Base-by-base conservation (phyloP, 2,113 vertebrate species). In the Ictidomys tridecemlineatus region DNA sequence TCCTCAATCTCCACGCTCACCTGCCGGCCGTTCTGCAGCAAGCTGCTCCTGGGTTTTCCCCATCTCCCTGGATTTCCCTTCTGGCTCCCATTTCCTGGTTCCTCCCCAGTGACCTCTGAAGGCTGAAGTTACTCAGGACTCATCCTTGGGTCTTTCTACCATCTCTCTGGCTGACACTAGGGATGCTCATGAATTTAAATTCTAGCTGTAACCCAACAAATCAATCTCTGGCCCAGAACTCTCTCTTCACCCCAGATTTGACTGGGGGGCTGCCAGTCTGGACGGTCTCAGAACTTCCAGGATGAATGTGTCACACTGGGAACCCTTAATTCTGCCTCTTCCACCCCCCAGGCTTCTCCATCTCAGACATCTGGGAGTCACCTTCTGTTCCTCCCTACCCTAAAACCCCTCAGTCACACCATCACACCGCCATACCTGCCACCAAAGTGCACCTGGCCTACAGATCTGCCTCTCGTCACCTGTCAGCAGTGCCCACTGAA, bases 291-390 rank as follows among this genome's bases (percentile, higher is more conserved):
- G 1, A 39, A 48, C 24, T 63, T 65, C 56, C 26, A 86, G 28
- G 53, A 7, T 34, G 42, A 65, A 45, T 28, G 45, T 65, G 26
- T 34, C 24, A 11, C 53, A 61, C 85, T 48, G 13, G 67, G 32
- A 61, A 56, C 4, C 8, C 32, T 70, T 74, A 79, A 67, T 76
- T 61, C 26, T 48, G 0, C 58, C 17, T 39, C 24, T 76, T 32
- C 24, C 45, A 67, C 69, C 73, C 30, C 30, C 20, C 37, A 42
- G 37, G 77, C 8, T 63, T 93, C 45, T 88, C 48, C 26, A 78
- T 32, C 83, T 92, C 39, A 65, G 87, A 96, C 94, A 94, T n/a
- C 76, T 34, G 39, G 32, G 28, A 53, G 17, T 89, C 79, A 72
- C 56, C 51, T 24, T 24, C n/a, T 45, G 85, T 48, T 37, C 30